A percentile compares a stretch with the other conserved stretches of the same genome.
These are phyloP conservation scores for Smittia sp. DNA, from an alignment of 2,888 invertebrate species.

Conservation along the genomic window DNA sequence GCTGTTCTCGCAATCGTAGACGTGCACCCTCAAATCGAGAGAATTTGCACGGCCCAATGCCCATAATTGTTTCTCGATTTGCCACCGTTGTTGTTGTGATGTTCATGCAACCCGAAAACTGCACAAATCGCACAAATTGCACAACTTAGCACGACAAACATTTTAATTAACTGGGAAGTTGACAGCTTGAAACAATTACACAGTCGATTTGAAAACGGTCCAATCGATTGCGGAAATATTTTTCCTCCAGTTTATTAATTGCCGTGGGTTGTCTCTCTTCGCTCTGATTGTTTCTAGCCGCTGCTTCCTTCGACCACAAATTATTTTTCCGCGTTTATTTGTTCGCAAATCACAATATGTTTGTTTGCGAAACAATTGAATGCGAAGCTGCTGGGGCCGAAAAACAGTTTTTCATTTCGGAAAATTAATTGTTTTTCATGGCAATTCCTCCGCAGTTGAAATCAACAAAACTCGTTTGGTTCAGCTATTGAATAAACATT, in stretches of 20 bases:
- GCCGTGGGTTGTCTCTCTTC: not conserved
- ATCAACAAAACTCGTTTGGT: constrained; percentile 3
- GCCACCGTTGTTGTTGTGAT: not conserved
- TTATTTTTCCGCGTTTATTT: not conserved
- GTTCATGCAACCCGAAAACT: not conserved
- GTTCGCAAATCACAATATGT: constrained; percentile 14
- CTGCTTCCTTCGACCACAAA: not conserved
- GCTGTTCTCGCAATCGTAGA: constrained; percentile 6
- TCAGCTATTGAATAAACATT: constrained; percentile 13
- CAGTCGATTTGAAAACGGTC: not conserved
- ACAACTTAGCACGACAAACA: constrained; percentile 7
- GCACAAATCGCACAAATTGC: constrained; percentile 13
- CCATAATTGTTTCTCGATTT: constrained; percentile 20
- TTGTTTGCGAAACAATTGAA: constrained; percentile 10
- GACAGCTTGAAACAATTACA: constrained; percentile 13
- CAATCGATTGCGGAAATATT: not conserved
- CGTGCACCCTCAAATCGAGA: not conserved
- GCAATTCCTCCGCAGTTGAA: constrained; percentile 11
- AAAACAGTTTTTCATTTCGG: not conserved
- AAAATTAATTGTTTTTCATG: constrained; percentile 23
- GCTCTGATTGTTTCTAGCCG: not conserved
- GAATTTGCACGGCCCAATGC: not conserved
- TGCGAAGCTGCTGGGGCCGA: not conserved
- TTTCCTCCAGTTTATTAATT: not conserved
- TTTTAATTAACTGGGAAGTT: constrained; percentile 13